A percentile compares a stretch with the other conserved stretches of the same genome.
Evolutionary conservation across 2,888 invertebrate species (phyloP).

Genomic region (Orchesella flavescens): DNA sequence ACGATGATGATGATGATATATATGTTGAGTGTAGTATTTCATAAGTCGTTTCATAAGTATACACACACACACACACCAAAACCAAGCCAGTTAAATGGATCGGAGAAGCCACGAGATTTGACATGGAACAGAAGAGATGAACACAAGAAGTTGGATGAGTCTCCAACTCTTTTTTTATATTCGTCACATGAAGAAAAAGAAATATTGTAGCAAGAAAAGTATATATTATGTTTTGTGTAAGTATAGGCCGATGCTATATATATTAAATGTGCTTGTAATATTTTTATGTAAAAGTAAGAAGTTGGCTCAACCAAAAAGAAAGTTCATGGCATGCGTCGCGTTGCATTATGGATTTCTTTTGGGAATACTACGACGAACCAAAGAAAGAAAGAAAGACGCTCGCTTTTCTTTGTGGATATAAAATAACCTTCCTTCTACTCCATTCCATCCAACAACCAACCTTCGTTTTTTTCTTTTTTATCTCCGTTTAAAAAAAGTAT

Average conservation of each 20-base stretch:
- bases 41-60: no score
- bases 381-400: conserved; percentile 3
- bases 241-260: no score
- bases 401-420: background rate
- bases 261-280: no score
- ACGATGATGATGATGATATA: background rate
- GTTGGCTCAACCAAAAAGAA: background rate
- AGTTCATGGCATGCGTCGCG: conserved; percentile 3
- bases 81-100: conserved; percentile 44
- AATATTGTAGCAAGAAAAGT: no score
- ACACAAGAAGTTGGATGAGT: background rate
- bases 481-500: background rate
- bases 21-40: background rate
- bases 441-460: no score
- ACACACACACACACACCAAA: background rate
- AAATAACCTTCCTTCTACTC: background rate
- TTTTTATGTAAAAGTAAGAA: no score
- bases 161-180: background rate
- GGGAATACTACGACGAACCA: conserved; percentile 24
- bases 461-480: background rate
- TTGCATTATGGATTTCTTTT: conserved; percentile 55
- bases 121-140: conserved; percentile 38
- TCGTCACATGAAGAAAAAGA: background rate
- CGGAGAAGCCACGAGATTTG: conserved; percentile 58
- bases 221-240: no score